Conservation (phyloP, 2,888 invertebrate species). For the Eupsilia transversa region DNA sequence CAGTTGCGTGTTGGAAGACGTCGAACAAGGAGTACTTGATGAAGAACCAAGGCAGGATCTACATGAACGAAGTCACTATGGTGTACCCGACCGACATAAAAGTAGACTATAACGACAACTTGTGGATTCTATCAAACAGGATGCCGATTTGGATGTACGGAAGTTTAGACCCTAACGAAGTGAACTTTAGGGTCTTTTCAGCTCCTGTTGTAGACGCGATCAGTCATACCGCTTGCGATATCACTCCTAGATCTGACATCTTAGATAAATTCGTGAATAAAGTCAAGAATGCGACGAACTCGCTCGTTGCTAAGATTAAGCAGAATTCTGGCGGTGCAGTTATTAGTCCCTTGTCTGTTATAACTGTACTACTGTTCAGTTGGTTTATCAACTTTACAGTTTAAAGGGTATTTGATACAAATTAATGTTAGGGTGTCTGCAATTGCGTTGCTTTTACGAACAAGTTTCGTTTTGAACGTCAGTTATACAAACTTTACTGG, state of each 20-base stretch:
- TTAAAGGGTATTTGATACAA: slow-evolving; percentile 56
- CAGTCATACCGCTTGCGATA: slow-evolving; percentile 93
- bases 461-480: slow-evolving; percentile 54
- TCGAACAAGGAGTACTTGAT: slow-evolving; percentile 92
- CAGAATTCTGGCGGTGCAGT: slow-evolving; percentile 69
- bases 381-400: slow-evolving; percentile 67
- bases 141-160: slow-evolving; percentile 93
- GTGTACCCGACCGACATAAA: slow-evolving; percentile 95
- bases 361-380: slow-evolving; percentile 70
- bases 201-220: slow-evolving; percentile 93
- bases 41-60: slow-evolving; percentile 93
- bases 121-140: slow-evolving; percentile 94
- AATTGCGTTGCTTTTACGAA: slow-evolving; percentile 56
- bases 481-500: slow-evolving; percentile 49
- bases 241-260: slow-evolving; percentile 90
- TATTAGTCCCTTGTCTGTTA: slow-evolving; percentile 70
- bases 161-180: slow-evolving; percentile 91
- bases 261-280: slow-evolving; percentile 89
- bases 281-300: slow-evolving; percentile 85
- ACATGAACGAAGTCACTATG: slow-evolving; percentile 93
- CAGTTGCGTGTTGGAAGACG: slow-evolving; percentile 95
- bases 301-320: slow-evolving; percentile 77
- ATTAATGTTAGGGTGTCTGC: slow-evolving; percentile 27
- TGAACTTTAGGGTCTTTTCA: slow-evolving; percentile 93
- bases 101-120: slow-evolving; percentile 92